These are phyloP conservation scores for Melinaea menophilus DNA, from an alignment of 2,888 invertebrate species.

Conservation along the genomic window DNA sequence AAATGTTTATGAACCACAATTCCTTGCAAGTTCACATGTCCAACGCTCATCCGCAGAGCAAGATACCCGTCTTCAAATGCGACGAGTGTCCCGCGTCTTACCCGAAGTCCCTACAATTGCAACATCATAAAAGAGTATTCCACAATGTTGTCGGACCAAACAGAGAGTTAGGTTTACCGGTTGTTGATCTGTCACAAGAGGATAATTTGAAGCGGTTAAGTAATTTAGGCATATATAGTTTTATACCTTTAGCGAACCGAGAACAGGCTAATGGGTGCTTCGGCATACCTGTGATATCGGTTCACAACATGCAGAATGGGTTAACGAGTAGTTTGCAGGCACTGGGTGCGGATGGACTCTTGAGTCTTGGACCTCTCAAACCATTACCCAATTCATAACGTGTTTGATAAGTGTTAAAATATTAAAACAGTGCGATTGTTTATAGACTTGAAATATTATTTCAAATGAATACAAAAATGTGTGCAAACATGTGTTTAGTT, in stretches of 20 bases:
- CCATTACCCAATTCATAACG: slow-evolving; percentile 69
- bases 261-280: slow-evolving; percentile 81
- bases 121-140: slow-evolving; percentile 75
- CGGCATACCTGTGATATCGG: slow-evolving; percentile 84
- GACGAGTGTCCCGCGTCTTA: slow-evolving; percentile 85
- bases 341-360: slow-evolving; percentile 82
- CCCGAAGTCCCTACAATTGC: slow-evolving; percentile 82
- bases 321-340: slow-evolving; percentile 77
- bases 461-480: no score
- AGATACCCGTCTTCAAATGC: slow-evolving; percentile 76
- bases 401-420: background rate
- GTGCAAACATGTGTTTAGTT: no score
- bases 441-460: no score
- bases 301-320: slow-evolving; percentile 80
- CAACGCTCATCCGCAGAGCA: slow-evolving; percentile 61
- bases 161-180: slow-evolving; percentile 83
- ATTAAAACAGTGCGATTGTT: background rate
- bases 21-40: slow-evolving; percentile 62
- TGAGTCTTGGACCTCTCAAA: slow-evolving; percentile 85
- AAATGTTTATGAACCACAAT: slow-evolving; percentile 66
- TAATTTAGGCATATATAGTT: slow-evolving; percentile 83
- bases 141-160: slow-evolving; percentile 68
- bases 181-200: slow-evolving; percentile 84
- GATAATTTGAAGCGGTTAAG: slow-evolving; percentile 81
- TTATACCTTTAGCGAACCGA: slow-evolving; percentile 83